Evolutionary conservation across 2,888 invertebrate species (phyloP), one percentile per base, ranked within the genome.

Genomic region (Melanophora roralis): DNA sequence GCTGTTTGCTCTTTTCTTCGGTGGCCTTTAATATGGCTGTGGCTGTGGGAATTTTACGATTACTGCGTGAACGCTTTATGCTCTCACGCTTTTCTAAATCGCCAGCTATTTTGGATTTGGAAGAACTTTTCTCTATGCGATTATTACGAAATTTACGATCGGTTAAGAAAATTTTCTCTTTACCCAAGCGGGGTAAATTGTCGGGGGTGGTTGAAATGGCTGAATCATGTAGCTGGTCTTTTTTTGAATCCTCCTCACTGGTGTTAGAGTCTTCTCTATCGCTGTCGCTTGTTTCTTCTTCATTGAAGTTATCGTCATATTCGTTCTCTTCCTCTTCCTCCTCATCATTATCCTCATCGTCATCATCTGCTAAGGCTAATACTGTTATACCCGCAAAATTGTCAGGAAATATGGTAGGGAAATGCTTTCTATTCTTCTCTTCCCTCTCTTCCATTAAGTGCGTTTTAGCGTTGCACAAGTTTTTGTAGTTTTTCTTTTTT

Each of bases 71-170:
- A 8, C 82, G 82, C 38, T 85, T 86, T 6, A 85, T 62, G 68
- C 85, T 86, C 34, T 86, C 86, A 9, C 86, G 82, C 49, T 86
- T 85, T 23, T 86, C 87, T 11, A 86, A 73, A 57, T 86, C 86
- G 53, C 71, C 62, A n/a, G 78, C 60, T 1, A 89, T 83, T 85
- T 88, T 89, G 5, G 85, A 85, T 77, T 88, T 88, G 0, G 88
- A 89, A 9, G 88, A 86, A 72, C 88, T 88, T 79, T 88, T 89
- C 81, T 87, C 87, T 34, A 89, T 86, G 38, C 89, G 87, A 83
- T 88, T 89, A 47, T 87, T 87, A 72, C 87, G 88, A 49, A 86
- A 89, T 78, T 89, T 89, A 1, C 86, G 86, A 86, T 89, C 89
- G 36, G 86, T 87, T 32, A 88, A 82, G 12, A 89, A 71, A 19